Evolutionary conservation across 2,113 vertebrate genomes (phyloP).

Genomic region (Deroptyus accipitrinus): DNA sequence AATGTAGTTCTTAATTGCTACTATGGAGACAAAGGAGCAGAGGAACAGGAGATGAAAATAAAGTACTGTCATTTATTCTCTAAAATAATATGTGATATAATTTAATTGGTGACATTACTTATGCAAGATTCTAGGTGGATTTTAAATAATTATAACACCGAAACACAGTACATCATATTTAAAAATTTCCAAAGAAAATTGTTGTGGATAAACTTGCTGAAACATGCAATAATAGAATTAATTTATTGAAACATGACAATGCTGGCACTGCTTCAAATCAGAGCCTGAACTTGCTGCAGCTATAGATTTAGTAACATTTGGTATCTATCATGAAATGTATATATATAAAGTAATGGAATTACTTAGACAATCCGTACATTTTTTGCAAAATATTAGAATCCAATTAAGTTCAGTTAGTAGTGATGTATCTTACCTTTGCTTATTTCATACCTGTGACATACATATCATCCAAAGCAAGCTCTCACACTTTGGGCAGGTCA

Average conservation of each 20-base stretch:
- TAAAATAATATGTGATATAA: background rate
- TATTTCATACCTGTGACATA: background rate
- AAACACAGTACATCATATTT: background rate
- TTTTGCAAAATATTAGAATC: background rate
- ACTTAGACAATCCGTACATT: background rate
- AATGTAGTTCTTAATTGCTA: constrained; percentile 38
- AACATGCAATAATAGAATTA: background rate
- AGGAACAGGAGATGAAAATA: constrained; percentile 10
- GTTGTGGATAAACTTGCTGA: background rate
- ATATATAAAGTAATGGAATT: background rate
- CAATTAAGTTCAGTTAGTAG: background rate
- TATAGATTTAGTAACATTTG: background rate
- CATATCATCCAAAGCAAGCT: background rate
- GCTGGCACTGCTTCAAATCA: background rate
- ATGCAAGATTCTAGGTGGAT: background rate
- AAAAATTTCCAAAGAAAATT: background rate
- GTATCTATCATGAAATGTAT: background rate
- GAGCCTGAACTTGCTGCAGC: background rate
- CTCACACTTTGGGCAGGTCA: background rate
- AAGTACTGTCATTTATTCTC: background rate
- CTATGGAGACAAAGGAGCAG: constrained; percentile 26
- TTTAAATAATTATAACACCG: background rate
- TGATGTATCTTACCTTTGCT: background rate
- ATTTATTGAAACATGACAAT: background rate
- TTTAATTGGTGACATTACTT: background rate